phyloP scores from a whole-genome alignment of 2,888 invertebrate species.

The Lithosia quadra region DNA sequence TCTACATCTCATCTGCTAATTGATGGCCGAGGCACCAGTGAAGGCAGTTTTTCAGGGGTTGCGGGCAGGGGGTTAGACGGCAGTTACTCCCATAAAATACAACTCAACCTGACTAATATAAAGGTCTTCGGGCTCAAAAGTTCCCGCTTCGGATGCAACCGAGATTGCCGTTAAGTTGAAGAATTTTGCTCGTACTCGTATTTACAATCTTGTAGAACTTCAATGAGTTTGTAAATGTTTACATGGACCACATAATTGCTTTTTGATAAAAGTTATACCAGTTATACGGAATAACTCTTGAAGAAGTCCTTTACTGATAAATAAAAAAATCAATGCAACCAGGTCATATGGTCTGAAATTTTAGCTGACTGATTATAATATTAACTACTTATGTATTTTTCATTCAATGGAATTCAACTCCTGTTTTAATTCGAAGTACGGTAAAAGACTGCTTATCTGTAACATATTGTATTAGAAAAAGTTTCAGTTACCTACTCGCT shows the following conservation, averaged over 20 bases:
- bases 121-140: too few species aligned
- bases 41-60: background rate
- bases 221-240: background rate
- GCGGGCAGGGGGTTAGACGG: background rate
- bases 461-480: too few species aligned
- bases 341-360: background rate
- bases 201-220: background rate
- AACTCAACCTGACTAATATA: background rate
- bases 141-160: too few species aligned
- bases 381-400: too few species aligned
- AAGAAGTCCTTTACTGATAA: background rate
- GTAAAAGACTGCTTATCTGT: background rate
- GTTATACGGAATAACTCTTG: background rate
- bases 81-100: background rate
- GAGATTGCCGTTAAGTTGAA: background rate
- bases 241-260: background rate
- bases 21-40: background rate
- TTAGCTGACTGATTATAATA: too few species aligned
- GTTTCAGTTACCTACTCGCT: background rate
- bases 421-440: too few species aligned
- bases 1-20: background rate
- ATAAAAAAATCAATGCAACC: background rate
- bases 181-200: background rate
- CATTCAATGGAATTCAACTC: too few species aligned
- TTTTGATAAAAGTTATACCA: too few species aligned